phyloP scores from a whole-genome alignment of 1,140 invertebrate genomes.

The Atta texana region DNA sequence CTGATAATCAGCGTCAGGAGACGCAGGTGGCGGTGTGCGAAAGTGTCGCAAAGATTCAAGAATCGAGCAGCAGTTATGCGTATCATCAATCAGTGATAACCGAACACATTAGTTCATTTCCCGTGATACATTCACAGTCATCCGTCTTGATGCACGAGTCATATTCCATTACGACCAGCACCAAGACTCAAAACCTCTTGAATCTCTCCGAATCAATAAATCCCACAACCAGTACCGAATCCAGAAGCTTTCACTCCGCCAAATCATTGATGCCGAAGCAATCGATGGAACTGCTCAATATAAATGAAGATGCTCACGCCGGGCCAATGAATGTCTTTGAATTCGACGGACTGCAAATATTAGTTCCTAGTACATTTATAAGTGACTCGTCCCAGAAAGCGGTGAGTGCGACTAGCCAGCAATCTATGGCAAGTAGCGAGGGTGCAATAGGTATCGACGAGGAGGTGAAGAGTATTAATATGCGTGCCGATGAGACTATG shows the following conservation, averaged over 20 bases:
- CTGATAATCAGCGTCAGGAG: constrained; percentile 72
- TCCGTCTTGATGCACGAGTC: constrained; percentile 75
- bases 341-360: constrained; percentile 85
- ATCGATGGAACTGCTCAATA: constrained; percentile 83
- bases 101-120: constrained; percentile 79
- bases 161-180: constrained; percentile 72
- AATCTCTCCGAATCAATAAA: constrained; percentile 80
- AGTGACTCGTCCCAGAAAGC: constrained; percentile 85
- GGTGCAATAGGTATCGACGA: constrained; percentile 87
- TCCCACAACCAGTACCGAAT: constrained; percentile 80
- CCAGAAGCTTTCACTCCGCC: constrained; percentile 80
- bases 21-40: constrained; percentile 40
- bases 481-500: constrained; percentile 94
- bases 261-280: constrained; percentile 82
- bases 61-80: constrained; percentile 43
- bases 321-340: constrained; percentile 85
- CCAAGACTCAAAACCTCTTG: constrained; percentile 78
- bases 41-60: constrained; percentile 64
- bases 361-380: constrained; percentile 85
- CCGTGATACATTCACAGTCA: constrained; percentile 76
- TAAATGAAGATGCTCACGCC: constrained; percentile 85
- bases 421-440: constrained; percentile 85
- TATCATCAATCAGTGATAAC: constrained; percentile 80
- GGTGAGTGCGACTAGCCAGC: constrained; percentile 84
- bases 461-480: constrained; percentile 89